A percentile compares a stretch with the other conserved stretches of the same genome.
Evolutionary conservation across 2,888 invertebrate genomes (phyloP).

Genomic region (Timandra comae): DNA sequence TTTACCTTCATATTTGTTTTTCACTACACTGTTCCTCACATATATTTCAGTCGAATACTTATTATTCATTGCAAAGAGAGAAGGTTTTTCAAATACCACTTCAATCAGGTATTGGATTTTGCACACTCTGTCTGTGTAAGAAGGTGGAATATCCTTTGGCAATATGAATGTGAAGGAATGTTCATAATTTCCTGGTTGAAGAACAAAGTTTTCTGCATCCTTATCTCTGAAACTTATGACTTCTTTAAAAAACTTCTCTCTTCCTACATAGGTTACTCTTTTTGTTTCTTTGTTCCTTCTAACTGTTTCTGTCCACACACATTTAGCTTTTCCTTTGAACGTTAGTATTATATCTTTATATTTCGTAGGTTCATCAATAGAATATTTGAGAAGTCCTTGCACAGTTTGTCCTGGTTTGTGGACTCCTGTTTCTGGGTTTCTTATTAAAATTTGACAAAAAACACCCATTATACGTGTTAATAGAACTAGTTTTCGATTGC

Average conservation of each 20-base stretch:
- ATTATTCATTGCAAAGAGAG: conserved; percentile 18
- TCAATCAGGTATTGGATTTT: conserved; percentile 21
- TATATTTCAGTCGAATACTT: conserved; percentile 16
- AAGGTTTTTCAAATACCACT: conserved; percentile 18
- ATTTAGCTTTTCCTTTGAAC: conserved; percentile 24
- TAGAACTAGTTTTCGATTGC: too few species aligned
- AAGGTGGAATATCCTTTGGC: conserved; percentile 25
- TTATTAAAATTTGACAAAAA: conserved; percentile 26
- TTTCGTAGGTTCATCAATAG: conserved; percentile 22
- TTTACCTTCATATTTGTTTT: conserved; percentile 10
- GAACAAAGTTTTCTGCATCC: conserved; percentile 2
- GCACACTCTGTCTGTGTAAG: conserved; percentile 16
- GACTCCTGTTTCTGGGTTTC: conserved; percentile 13
- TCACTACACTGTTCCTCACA: conserved; percentile 17
- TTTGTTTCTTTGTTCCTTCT: background rate
- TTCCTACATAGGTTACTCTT: conserved; percentile 15
- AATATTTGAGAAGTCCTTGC: too few species aligned
- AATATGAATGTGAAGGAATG: conserved; percentile 20
- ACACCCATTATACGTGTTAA: conserved; percentile 34
- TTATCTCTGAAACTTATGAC: conserved; percentile 15
- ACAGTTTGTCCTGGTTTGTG: too few species aligned
- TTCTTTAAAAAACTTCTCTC: conserved; percentile 19
- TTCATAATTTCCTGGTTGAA: conserved; percentile 14
- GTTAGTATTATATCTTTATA: conserved; percentile 23
- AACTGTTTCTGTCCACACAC: conserved; percentile 13